These are phyloP conservation scores for Nematolebias whitei DNA, from an alignment of 2,113 vertebrate genomes.

Conservation along the genomic window DNA sequence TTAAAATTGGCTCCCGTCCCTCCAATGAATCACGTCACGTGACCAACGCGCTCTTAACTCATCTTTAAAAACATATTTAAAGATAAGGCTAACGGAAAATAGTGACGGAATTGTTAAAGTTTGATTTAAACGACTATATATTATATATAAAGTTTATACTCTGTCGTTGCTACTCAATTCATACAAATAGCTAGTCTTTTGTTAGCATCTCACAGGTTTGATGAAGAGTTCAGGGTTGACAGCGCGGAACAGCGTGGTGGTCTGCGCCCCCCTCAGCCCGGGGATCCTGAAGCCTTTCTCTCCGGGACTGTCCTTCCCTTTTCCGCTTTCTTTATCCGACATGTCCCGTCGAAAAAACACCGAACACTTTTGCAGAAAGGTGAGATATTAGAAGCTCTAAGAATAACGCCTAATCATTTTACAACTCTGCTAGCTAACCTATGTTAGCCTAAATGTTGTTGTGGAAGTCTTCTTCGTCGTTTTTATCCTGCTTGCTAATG, in stretches of 20 bases:
- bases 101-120: too few species aligned
- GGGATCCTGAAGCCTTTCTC: constrained; percentile 77
- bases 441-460: too few species aligned
- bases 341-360: constrained; percentile 60
- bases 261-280: constrained; percentile 83
- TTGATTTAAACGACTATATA: neutral
- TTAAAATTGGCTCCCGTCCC: too few species aligned
- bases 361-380: neutral
- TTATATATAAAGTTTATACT: neutral
- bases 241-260: constrained; percentile 91
- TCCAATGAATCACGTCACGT: too few species aligned
- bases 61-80: too few species aligned
- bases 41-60: too few species aligned
- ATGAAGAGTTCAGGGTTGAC: constrained; percentile 98
- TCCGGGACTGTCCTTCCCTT: constrained; percentile 63
- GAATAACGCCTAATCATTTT: neutral
- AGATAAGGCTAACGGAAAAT: too few species aligned
- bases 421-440: neutral
- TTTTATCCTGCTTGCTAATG: neutral
- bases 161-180: neutral
- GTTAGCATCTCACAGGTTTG: constrained; percentile 85
- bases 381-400: neutral
- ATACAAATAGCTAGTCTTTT: neutral
- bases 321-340: constrained; percentile 76
- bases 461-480: neutral